A percentile compares a stretch with the other conserved stretches of the same genome.
Evolutionary conservation across 1,140 invertebrate species (phyloP).

Genomic region (Thaumetopoea pityocampa): DNA sequence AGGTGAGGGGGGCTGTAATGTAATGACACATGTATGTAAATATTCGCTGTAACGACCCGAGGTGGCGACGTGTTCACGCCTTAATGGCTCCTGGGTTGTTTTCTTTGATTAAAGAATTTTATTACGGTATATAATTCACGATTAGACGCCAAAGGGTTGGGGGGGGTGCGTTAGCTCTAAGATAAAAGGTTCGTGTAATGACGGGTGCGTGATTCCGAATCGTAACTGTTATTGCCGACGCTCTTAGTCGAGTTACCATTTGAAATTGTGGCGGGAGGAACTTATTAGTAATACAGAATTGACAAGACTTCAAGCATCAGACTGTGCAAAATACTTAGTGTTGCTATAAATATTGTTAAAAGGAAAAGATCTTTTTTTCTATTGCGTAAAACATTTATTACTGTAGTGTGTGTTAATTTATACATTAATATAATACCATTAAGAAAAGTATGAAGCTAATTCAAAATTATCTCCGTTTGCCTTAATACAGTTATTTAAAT

Average conservation of each 20-base stretch:
- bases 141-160: conserved; percentile 71
- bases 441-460: too few species aligned
- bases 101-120: conserved; percentile 77
- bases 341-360: too few species aligned
- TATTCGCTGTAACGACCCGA: conserved; percentile 68
- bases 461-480: too few species aligned
- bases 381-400: too few species aligned
- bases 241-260: conserved; percentile 10
- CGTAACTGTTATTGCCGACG: conserved; percentile 61
- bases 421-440: too few species aligned
- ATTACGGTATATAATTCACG: conserved; percentile 73
- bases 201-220: conserved; percentile 68
- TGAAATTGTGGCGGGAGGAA: conserved; percentile 13
- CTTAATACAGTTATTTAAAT: too few species aligned
- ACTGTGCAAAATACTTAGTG: too few species aligned
- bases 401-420: too few species aligned
- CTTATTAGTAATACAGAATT: too few species aligned
- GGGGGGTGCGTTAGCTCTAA: conserved; percentile 39
- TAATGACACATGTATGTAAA: conserved; percentile 76
- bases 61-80: conserved; percentile 67
- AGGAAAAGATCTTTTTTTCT: too few species aligned
- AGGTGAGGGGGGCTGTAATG: conserved; percentile 42
- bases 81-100: conserved; percentile 70
- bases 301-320: too few species aligned
- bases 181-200: conserved; percentile 68